phyloP scores from a whole-genome alignment of 2,113 vertebrate genomes.

The Megaceryle torquata region DNA sequence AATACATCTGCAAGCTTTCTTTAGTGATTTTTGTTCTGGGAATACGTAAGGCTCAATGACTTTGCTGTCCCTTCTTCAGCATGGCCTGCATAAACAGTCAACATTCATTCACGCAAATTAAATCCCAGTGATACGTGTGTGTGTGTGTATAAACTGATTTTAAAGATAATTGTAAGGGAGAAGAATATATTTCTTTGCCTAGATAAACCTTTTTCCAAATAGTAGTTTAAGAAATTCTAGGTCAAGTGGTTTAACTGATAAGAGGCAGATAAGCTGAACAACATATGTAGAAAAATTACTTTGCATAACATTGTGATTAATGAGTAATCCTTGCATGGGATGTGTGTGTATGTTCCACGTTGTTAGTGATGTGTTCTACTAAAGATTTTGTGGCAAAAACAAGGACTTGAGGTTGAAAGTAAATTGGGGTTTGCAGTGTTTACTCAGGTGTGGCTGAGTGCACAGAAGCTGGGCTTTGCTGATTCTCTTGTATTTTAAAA shows the following conservation, averaged over 20 bases:
- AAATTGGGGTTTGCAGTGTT: background rate
- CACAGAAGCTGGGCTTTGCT: background rate
- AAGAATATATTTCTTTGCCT: background rate
- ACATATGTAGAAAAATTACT: background rate
- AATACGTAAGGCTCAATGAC: background rate
- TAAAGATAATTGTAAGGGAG: background rate
- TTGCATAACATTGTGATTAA: background rate
- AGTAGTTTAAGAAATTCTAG: background rate
- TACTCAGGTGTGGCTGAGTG: background rate
- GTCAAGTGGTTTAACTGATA: background rate
- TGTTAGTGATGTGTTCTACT: background rate
- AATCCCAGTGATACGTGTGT: background rate
- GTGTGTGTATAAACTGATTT: background rate
- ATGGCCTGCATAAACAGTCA: background rate
- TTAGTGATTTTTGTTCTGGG: background rate
- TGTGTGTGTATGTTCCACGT: background rate
- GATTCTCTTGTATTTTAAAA: background rate
- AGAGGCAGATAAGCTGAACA: background rate
- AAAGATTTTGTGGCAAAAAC: background rate
- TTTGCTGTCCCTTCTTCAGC: background rate
- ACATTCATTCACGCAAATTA: background rate
- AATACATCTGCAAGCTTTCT: background rate
- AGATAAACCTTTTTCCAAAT: background rate
- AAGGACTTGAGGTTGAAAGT: background rate
- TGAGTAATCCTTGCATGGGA: background rate